Percentiles rank a stretch among this genome's conserved stretches.
Conservation (phyloP, 2,113 vertebrate species). For the Triplophysa tibetana region DNA sequence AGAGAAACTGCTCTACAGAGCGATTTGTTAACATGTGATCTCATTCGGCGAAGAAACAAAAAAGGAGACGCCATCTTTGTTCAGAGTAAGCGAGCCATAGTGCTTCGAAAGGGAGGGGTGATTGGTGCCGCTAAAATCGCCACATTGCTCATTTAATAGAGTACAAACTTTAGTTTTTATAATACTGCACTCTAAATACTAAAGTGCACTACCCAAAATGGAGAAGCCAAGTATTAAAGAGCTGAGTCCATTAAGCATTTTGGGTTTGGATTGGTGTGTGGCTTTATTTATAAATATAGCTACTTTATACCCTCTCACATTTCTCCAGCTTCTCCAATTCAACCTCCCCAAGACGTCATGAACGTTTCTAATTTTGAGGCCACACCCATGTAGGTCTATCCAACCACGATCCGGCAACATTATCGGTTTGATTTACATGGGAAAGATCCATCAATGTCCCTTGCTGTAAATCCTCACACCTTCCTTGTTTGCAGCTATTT, state of each 20-base stretch:
- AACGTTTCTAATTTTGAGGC: neutral
- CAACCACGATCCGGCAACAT: neutral
- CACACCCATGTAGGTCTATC: slow-evolving; percentile 19
- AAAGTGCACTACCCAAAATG: no score
- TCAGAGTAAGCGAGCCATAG: no score
- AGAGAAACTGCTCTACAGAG: no score
- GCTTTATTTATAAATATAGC: neutral
- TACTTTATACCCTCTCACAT: slow-evolving; percentile 24
- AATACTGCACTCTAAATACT: neutral
- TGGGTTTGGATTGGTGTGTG: neutral
- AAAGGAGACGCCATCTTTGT: no score
- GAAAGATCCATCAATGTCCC: slow-evolving; percentile 39
- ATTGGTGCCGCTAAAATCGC: no score
- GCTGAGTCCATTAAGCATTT: neutral
- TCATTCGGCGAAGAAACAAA: no score
- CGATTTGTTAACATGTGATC: no score
- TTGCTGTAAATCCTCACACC: slow-evolving; percentile 51
- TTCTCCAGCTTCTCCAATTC: slow-evolving; percentile 1
- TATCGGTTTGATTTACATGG: slow-evolving; percentile 23
- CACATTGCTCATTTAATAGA: no score
- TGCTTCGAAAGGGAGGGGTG: no score
- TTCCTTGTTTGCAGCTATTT: slow-evolving; percentile 59
- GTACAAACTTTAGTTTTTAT: neutral
- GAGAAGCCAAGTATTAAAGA: neutral
- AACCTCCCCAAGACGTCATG: neutral